A percentile compares a stretch with the other conserved stretches of the same genome.
phyloP scores from a whole-genome alignment of 2,797 vertebrate genomes.

The Paratrypauchen microcephalus region DNA sequence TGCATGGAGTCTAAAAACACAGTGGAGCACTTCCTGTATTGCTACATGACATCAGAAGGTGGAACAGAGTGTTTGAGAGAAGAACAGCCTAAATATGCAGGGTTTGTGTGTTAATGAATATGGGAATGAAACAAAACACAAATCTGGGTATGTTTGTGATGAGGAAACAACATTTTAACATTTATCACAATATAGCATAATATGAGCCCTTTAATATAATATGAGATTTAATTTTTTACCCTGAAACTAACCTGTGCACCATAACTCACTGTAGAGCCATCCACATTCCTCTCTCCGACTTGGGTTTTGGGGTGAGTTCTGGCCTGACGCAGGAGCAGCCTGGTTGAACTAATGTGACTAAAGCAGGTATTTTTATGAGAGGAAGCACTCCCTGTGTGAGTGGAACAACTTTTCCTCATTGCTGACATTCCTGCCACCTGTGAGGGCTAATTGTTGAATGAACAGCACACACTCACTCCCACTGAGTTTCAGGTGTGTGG shows the following conservation, averaged over 20 bases:
- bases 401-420: conserved; percentile 62
- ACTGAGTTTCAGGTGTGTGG: conserved; percentile 31
- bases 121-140: too few species aligned
- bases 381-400: conserved; percentile 42
- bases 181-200: too few species aligned
- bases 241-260: background rate
- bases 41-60: too few species aligned
- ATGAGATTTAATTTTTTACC: background rate
- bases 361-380: conserved; percentile 69
- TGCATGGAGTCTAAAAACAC: too few species aligned
- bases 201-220: background rate
- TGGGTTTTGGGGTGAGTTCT: conserved; percentile 39
- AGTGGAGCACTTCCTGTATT: too few species aligned
- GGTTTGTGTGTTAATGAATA: too few species aligned
- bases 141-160: too few species aligned
- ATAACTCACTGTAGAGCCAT: conserved; percentile 17
- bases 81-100: too few species aligned
- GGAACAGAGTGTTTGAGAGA: too few species aligned
- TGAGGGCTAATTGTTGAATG: conserved; percentile 62
- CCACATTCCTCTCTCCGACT: conserved; percentile 40
- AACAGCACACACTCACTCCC: conserved; percentile 51
- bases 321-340: conserved; percentile 51
- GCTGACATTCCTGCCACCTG: conserved; percentile 71
- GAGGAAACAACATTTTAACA: too few species aligned
- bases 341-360: conserved; percentile 53